Conservation (phyloP, 2,797 vertebrate genomes). For the Craterocephalus amniculus region DNA sequence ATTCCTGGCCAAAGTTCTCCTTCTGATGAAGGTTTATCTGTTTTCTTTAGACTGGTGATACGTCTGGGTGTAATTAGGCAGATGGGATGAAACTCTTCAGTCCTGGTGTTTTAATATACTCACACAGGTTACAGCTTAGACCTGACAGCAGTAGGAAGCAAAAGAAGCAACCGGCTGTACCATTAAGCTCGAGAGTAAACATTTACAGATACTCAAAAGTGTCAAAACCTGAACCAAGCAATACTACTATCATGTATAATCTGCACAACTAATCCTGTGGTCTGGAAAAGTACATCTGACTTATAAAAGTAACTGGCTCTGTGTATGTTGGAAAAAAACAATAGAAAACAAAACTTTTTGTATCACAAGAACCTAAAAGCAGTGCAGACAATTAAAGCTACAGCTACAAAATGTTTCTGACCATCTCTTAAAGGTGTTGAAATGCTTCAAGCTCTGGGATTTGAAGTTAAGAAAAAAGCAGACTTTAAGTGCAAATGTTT, state of each 20-base stretch:
- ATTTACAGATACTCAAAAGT: no score
- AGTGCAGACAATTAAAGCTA: not conserved
- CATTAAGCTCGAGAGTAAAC: not conserved
- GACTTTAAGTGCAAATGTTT: no score
- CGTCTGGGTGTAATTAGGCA: not conserved
- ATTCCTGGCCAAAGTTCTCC: slow-evolving; percentile 80
- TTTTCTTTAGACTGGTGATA: slow-evolving; percentile 39
- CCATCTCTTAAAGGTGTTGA: not conserved
- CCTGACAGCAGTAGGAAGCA: not conserved
- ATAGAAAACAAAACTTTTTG: no score
- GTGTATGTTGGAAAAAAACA: not conserved
- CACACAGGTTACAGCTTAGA: not conserved
- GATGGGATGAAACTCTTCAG: not conserved
- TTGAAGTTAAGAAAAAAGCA: not conserved
- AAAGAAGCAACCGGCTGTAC: not conserved
- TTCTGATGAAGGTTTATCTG: slow-evolving; percentile 41
- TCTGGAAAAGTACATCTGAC: not conserved
- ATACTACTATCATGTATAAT: not conserved
- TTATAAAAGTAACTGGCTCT: not conserved
- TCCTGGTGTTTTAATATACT: not conserved
- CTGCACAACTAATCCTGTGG: not conserved
- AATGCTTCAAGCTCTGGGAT: not conserved
- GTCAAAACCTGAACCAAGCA: not conserved
- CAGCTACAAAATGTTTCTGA: not conserved
- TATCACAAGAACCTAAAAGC: no score